These are phyloP conservation scores for Drosophila testacea DNA, from an alignment of 2,888 invertebrate species.

Conservation along the genomic window DNA sequence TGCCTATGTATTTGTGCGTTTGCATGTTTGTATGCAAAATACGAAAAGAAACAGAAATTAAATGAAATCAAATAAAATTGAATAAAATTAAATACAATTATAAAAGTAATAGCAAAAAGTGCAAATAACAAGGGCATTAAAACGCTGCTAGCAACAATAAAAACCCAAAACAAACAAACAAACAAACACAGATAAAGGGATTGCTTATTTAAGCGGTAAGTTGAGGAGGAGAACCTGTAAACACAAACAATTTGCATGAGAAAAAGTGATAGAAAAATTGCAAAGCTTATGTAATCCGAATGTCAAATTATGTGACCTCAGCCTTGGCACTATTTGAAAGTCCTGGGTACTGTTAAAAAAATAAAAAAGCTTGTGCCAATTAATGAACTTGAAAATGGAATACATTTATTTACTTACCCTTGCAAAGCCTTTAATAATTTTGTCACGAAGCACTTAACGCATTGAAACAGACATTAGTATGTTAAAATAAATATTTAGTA, in stretches of 20 bases:
- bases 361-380: not conserved
- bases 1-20: slow-evolving; percentile 31
- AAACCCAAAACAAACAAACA: slow-evolving; percentile 18
- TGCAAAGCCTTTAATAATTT: not conserved
- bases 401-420: not conserved
- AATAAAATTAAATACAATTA: slow-evolving; percentile 52
- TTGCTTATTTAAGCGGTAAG: slow-evolving; percentile 65
- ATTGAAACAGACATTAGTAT: not conserved
- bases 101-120: slow-evolving; percentile 43
- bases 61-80: slow-evolving; percentile 39
- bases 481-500: not conserved
- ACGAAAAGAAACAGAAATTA: slow-evolving; percentile 34
- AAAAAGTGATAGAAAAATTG: slow-evolving; percentile 29
- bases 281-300: slow-evolving; percentile 22
- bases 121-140: slow-evolving; percentile 48
- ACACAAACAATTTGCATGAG: slow-evolving; percentile 25
- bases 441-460: slow-evolving; percentile 3
- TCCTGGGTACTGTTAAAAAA: slow-evolving; percentile 21
- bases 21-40: slow-evolving; percentile 33
- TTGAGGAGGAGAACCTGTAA: slow-evolving; percentile 23
- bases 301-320: slow-evolving; percentile 39
- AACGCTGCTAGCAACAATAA: slow-evolving; percentile 26
- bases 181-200: slow-evolving; percentile 22
- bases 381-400: slow-evolving; percentile 11
- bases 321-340: slow-evolving; percentile 48